phyloP scores from a whole-genome alignment of 2,888 invertebrate species.

The Hemistola chrysoprasaria region DNA sequence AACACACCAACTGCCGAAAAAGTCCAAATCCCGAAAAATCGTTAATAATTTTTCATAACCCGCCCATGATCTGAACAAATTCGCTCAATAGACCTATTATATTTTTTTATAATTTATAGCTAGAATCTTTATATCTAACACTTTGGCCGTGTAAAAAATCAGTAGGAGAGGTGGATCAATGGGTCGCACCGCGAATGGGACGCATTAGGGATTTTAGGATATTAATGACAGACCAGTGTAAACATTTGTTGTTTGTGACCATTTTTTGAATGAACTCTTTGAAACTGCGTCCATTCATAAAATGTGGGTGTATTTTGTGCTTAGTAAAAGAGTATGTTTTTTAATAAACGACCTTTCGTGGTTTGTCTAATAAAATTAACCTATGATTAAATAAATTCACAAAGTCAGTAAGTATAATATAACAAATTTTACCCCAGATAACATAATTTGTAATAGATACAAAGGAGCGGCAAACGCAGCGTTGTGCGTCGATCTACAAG shows the following conservation, averaged over 20 bases:
- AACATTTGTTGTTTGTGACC: slow-evolving; percentile 64
- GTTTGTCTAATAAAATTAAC: too few relatives aligned
- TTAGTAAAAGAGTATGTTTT: too few relatives aligned
- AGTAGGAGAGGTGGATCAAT: slow-evolving; percentile 24
- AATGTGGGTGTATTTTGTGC: too few relatives aligned
- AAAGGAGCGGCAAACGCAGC: too few relatives aligned
- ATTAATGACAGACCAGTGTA: slow-evolving; percentile 65
- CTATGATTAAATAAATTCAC: too few relatives aligned
- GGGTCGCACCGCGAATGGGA: slow-evolving; percentile 38
- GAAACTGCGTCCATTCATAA: slow-evolving; percentile 1
- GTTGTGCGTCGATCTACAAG: too few relatives aligned
- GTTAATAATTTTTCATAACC: slow-evolving; percentile 52
- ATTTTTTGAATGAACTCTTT: slow-evolving; percentile 20
- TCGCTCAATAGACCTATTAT: slow-evolving; percentile 51
- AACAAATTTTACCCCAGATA: too few relatives aligned
- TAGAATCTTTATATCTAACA: slow-evolving; percentile 47
- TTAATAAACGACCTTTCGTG: too few relatives aligned
- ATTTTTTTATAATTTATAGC: slow-evolving; percentile 60
- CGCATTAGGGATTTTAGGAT: slow-evolving; percentile 33
- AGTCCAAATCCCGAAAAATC: slow-evolving; percentile 17
- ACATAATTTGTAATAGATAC: too few relatives aligned
- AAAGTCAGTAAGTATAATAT: too few relatives aligned
- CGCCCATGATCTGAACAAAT: slow-evolving; percentile 75
- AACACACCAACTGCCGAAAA: slow-evolving; percentile 13
- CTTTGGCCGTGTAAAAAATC: slow-evolving; percentile 39